phyloP scores from a whole-genome alignment of 2,113 vertebrate species.

The Bothrops jararaca region DNA sequence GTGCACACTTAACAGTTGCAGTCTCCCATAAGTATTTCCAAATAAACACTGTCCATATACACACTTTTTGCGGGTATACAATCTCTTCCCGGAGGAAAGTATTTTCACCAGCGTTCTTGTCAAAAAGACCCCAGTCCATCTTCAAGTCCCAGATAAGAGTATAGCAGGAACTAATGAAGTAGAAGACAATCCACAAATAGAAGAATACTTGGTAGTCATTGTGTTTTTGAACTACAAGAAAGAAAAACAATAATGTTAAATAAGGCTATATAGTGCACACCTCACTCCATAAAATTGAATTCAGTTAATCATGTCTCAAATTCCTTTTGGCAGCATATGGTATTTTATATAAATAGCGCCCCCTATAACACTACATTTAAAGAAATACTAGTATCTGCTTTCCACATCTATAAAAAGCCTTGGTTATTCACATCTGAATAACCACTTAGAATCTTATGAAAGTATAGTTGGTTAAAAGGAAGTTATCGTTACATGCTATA shows the following conservation, averaged over 20 bases:
- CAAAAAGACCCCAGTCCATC: slow-evolving; percentile 99
- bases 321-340: background rate
- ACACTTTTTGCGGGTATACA: slow-evolving; percentile 97
- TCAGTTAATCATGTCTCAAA: background rate
- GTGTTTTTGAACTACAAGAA: slow-evolving; percentile 81
- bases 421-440: background rate
- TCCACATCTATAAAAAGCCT: background rate
- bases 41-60: slow-evolving; percentile 35
- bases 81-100: slow-evolving; percentile 97
- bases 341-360: background rate
- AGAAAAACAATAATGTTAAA: slow-evolving; percentile 25
- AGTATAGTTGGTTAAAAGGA: background rate
- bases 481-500: background rate
- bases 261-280: background rate
- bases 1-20: background rate
- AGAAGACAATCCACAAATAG: slow-evolving; percentile 93
- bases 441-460: background rate
- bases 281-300: background rate
- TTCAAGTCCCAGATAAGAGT: slow-evolving; percentile 98
- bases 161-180: slow-evolving; percentile 89
- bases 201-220: slow-evolving; percentile 87
- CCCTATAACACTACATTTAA: background rate
- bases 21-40: background rate
- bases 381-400: background rate
- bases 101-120: slow-evolving; percentile 94